These are phyloP conservation scores for Menidia beryllina DNA, from an alignment of 2,113 vertebrate species.

Conservation along the genomic window DNA sequence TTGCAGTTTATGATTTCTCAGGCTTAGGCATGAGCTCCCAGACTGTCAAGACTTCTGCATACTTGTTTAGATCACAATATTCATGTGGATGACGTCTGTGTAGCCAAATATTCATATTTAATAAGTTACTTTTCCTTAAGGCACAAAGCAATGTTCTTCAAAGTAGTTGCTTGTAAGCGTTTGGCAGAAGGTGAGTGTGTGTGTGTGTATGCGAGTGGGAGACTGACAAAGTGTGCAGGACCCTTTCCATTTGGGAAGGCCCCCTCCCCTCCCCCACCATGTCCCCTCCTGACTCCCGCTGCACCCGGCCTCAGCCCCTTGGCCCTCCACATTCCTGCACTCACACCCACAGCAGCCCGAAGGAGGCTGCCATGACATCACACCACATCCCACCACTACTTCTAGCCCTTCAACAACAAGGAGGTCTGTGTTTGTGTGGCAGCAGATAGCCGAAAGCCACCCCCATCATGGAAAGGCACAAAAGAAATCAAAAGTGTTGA, in stretches of 20 bases:
- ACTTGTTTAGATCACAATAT: too few species aligned
- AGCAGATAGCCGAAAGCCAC: constrained; percentile 35
- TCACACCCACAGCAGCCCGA: constrained; percentile 60
- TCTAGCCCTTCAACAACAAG: constrained; percentile 61
- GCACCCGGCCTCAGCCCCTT: constrained; percentile 67
- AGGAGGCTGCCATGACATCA: constrained; percentile 73
- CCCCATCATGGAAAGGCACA: constrained; percentile 43
- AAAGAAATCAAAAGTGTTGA: constrained; percentile 54
- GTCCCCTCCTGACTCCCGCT: constrained; percentile 65
- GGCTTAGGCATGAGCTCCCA: neutral
- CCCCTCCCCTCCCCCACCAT: constrained; percentile 68
- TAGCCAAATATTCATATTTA: constrained; percentile 16
- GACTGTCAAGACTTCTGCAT: neutral
- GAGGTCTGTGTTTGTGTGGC: constrained; percentile 41
- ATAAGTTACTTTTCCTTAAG: constrained; percentile 12
- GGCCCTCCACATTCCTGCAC: constrained; percentile 72
- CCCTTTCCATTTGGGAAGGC: constrained; percentile 61
- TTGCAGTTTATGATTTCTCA: constrained; percentile 49
- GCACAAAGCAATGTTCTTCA: constrained; percentile 45
- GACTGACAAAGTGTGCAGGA: constrained; percentile 58
- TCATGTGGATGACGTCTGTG: neutral
- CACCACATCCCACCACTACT: constrained; percentile 67
- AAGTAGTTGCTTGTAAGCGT: constrained; percentile 50
- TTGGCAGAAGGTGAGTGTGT: constrained; percentile 42
- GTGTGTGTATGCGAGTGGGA: constrained; percentile 20